Percentiles rank a stretch among this genome's conserved stretches.
Evolutionary conservation across 2,797 vertebrate species (phyloP).

Genomic region (Liasis olivaceus): DNA sequence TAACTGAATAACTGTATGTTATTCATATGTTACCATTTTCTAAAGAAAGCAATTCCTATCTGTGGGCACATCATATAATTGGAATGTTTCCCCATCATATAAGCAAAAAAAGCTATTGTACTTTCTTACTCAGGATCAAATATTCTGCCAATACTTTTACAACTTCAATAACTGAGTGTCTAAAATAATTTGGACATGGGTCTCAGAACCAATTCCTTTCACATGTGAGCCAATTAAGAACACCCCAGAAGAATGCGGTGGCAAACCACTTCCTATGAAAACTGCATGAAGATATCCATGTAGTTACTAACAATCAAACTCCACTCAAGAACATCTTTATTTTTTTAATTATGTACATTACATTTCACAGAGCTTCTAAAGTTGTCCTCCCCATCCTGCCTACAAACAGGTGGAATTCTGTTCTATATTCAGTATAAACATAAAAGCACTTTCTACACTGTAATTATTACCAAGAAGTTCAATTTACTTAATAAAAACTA

Average conservation of each 20-base stretch:
- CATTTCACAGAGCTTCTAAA: background rate
- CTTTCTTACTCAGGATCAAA: background rate
- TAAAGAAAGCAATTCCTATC: background rate
- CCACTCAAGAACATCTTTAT: background rate
- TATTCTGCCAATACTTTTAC: background rate
- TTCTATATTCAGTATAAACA: background rate
- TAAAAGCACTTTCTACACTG: background rate
- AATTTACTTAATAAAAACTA: background rate
- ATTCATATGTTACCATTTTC: background rate
- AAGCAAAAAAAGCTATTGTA: background rate
- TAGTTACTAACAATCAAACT: background rate
- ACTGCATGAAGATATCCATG: background rate
- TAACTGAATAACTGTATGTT: background rate
- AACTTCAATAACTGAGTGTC: background rate
- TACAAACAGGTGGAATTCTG: background rate
- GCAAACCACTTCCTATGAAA: background rate
- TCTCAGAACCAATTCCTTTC: background rate
- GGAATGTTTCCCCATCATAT: background rate
- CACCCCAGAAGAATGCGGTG: background rate
- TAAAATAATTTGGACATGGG: background rate
- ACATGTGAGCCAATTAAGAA: background rate
- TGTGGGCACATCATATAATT: background rate
- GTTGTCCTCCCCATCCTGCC: background rate
- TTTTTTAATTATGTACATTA: background rate
- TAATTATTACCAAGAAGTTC: background rate